A percentile compares a stretch with the other conserved stretches of the same genome.
phyloP scores from a whole-genome alignment of 2,888 invertebrate species.

The Helobdella robusta region DNA sequence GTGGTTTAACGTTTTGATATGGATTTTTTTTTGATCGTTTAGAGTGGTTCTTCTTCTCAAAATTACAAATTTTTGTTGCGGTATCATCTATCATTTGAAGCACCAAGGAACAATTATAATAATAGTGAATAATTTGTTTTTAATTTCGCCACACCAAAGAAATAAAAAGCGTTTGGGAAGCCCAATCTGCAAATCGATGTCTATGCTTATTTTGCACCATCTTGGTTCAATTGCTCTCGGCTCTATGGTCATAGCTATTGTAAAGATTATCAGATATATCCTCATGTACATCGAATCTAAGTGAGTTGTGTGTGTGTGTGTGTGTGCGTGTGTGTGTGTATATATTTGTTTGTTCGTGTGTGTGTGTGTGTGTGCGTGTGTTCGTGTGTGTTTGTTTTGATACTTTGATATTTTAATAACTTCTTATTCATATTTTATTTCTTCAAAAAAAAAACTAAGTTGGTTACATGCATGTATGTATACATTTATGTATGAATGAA shows the following conservation, averaged over 20 bases:
- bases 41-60: no score
- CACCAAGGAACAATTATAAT: background rate
- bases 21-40: no score
- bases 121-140: no score
- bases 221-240: constrained; percentile 51
- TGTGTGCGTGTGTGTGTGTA: background rate
- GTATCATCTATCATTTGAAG: background rate
- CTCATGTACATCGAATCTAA: constrained; percentile 48
- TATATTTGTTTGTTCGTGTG: no score
- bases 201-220: constrained; percentile 46
- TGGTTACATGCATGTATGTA: background rate
- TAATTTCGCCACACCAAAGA: no score
- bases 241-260: constrained; percentile 48
- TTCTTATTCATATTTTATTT: background rate
- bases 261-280: constrained; percentile 49
- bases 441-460: background rate
- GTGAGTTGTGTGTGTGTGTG: constrained; percentile 43
- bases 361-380: background rate
- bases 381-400: background rate
- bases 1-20: background rate
- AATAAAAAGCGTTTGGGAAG: constrained; percentile 40
- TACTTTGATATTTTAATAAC: background rate
- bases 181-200: constrained; percentile 40
- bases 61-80: no score
- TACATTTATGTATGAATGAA: no score